A percentile compares a stretch with the other conserved stretches of the same genome.
phyloP scores from a whole-genome alignment of 2,888 invertebrate species.

The Archips crataeganus region DNA sequence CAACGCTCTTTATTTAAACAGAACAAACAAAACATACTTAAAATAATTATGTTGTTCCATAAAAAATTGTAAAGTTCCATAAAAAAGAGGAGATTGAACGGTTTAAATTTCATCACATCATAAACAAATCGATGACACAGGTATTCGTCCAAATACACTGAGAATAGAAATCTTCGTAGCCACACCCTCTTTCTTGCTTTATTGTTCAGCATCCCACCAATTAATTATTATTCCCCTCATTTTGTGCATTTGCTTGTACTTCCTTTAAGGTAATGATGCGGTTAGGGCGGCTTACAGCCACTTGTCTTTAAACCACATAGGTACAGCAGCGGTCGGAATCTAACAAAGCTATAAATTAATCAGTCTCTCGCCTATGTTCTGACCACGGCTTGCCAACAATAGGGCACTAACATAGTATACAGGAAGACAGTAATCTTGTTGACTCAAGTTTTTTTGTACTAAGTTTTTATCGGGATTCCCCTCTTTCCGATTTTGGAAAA shows the following conservation, averaged over 20 bases:
- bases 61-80: too few species aligned
- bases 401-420: slow-evolving; percentile 14
- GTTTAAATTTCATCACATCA: background rate
- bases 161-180: background rate
- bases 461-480: too few species aligned
- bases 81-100: too few species aligned
- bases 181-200: background rate
- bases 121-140: background rate
- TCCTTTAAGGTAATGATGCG: slow-evolving; percentile 11
- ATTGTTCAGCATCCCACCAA: background rate
- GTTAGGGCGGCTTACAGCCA: background rate
- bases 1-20: too few species aligned
- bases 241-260: slow-evolving; percentile 5
- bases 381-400: slow-evolving; percentile 39
- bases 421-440: background rate
- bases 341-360: slow-evolving; percentile 41
- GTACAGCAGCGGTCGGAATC: slow-evolving; percentile 26
- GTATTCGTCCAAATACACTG: background rate
- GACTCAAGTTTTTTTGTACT: background rate
- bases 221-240: slow-evolving; percentile 1
- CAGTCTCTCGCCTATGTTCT: slow-evolving; percentile 36
- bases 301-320: slow-evolving; percentile 33
- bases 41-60: too few species aligned
- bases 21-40: too few species aligned
- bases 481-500: too few species aligned